Conservation (phyloP, 2,113 vertebrate species). For the Psettodes erumei region DNA sequence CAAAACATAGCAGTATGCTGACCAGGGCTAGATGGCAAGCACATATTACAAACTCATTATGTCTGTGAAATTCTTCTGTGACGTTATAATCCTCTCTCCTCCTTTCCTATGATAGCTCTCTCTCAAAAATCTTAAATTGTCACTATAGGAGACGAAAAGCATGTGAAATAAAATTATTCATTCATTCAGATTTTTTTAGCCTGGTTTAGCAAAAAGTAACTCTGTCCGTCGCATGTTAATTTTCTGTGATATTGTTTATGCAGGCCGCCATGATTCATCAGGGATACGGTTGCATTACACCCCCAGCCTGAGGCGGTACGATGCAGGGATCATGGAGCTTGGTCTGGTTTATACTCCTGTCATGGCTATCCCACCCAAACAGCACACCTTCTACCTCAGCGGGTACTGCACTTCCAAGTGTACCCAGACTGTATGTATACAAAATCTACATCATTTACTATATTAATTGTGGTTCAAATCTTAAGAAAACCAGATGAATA, state of each 20-base stretch:
- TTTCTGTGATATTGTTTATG: neutral
- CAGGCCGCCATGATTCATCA: conserved; percentile 89
- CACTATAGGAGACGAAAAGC: neutral
- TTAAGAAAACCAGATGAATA: neutral
- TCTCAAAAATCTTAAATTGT: neutral
- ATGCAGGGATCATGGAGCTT: conserved; percentile 95
- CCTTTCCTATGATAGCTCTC: neutral
- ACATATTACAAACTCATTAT: neutral
- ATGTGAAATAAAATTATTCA: neutral
- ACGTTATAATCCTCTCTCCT: neutral
- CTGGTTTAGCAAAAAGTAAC: too few species aligned
- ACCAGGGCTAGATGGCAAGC: neutral
- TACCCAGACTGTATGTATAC: conserved; percentile 86
- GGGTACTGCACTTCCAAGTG: conserved; percentile 95
- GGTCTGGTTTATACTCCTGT: conserved; percentile 93
- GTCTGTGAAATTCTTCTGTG: neutral
- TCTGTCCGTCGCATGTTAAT: neutral
- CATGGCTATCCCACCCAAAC: conserved; percentile 92
- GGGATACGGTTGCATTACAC: conserved; percentile 94
- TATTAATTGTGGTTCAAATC: neutral
- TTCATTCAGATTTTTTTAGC: neutral
- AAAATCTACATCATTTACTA: neutral
- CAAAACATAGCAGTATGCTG: conserved; percentile 8
- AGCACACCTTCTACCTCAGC: conserved; percentile 83
- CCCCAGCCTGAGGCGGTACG: conserved; percentile 79